Evolutionary conservation across 2,113 vertebrate genomes (phyloP).

Genomic region (Neolamprologus sp.): DNA sequence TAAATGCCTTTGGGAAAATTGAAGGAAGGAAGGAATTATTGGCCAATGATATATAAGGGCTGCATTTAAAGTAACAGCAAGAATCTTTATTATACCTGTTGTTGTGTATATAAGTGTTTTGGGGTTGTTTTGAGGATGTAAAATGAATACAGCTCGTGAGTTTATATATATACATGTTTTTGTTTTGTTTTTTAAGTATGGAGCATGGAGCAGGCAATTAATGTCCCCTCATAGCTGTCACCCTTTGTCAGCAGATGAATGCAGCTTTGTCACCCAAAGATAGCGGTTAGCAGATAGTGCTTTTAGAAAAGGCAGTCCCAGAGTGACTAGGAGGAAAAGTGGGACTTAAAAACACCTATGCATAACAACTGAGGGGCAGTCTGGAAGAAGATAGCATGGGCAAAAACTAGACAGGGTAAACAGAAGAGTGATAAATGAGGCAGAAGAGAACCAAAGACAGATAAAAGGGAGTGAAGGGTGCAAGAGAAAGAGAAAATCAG

Average conservation of each 20-base stretch:
- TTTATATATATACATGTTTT: neutral
- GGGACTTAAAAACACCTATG: conserved; percentile 18
- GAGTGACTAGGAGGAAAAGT: neutral
- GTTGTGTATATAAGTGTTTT: neutral
- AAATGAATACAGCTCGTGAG: neutral
- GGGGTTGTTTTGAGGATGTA: conserved; percentile 13
- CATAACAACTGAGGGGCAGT: neutral
- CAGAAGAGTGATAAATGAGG: conserved; percentile 56
- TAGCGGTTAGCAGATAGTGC: conserved; percentile 29
- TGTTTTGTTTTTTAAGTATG: neutral
- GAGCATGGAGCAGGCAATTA: neutral
- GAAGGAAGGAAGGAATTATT: neutral
- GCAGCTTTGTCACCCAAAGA: conserved; percentile 22
- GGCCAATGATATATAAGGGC: neutral
- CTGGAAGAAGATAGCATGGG: conserved; percentile 31
- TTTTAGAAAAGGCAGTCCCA: neutral
- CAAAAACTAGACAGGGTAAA: conserved; percentile 29
- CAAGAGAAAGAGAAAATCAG: conserved; percentile 45
- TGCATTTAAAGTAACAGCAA: conserved; percentile 2
- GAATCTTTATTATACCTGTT: conserved; percentile 29
- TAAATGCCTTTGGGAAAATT: neutral
- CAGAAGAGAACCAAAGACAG: conserved; percentile 33
- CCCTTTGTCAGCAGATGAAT: conserved; percentile 33
- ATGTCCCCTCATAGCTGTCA: conserved; percentile 8
- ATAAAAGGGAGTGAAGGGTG: conserved; percentile 32